Evolutionary conservation across 2,113 vertebrate genomes (phyloP), one percentile per base, ranked within the genome.

Genomic region (Phrynosoma blainvillii): DNA sequence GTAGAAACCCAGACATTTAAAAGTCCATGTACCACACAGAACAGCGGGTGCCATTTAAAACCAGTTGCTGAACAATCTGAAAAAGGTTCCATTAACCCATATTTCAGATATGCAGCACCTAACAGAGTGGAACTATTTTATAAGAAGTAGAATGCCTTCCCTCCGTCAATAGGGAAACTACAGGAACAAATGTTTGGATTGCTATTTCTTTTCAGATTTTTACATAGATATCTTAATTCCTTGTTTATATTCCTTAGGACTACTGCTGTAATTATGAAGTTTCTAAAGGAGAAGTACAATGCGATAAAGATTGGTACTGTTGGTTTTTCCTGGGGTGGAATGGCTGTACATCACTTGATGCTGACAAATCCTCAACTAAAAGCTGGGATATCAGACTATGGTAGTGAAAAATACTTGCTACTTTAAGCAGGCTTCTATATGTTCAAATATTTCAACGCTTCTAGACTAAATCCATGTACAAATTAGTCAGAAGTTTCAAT

Each of bases 291-390:
- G 59, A 95, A 97, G 59, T 98, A 97, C 68, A 95, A 94, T 11
- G 96, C 94, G 86, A 96, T 94, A 93, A 96, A 92, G 77, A 94
- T 99, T 10, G 98, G 97, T 83, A 80, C 96, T 2, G 96, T 98
- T 92, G 98, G 98, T 54, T 99, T 99, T 95, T 99, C 98, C 95
- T 99, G 98, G 98, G 98, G 98, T 77, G 98, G 98, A 65, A 81
- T 95, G 27, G 98, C 97, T 56, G 97, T 97, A 81, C 98, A 99
- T 90, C 97, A 98, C 77, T 62, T 99, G 88, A 96, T 98, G 91
- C 93, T 98, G 84, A 96, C 95, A 21, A 98, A 98, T 89, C 95
- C 97, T 23, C 97, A 98, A 52, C 62, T 99, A 92, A 95, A 96
- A 82, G 96, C 98, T 5, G 98, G 97, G 62, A 98, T 99, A 76